Base-by-base conservation (phyloP, 2,113 vertebrate genomes). In the Turnix velox region DNA sequence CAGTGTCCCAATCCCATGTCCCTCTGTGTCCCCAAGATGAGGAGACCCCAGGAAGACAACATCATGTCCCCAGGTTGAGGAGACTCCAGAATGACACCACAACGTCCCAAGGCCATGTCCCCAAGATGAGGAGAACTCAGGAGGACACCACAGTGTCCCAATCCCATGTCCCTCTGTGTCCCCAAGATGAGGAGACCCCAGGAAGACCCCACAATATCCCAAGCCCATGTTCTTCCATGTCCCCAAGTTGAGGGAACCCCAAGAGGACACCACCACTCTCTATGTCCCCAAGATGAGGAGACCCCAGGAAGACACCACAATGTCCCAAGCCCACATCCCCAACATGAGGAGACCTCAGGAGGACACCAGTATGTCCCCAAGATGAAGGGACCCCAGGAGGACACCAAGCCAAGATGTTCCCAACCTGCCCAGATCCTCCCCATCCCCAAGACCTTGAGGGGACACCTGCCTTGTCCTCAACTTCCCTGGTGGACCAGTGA, bases 401-500 rank as follows among this genome's bases (percentile, higher is more conserved):
- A 31, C 58, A 22, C 31, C 27, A 31, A 2, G 4, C 42, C 77
- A 37, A 49, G 63, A 12, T 7, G 42, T 54, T 24, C 51, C 69
- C 40, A 55, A 67, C 13, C 14, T 4, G 33, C 8, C 14, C 68
- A 24, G 45, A 39, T 4, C 6, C 30, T 30, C 24, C 3, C 0
- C 3, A 7, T 58, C 65, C 82, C 65, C 42, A 25, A 25, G 24
- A 35, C 51, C 35, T 51, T 18, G 12, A 27, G 18, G 28, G 28
- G n/a, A 27, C 14, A 6, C 10, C 10, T 22, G 30, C 40, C 22
- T 2, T 10, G 22, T 72, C 67, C 49, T 51, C 33, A 17, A 0
- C 20, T 10, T 4, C 54, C 62, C 11, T 0, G 4, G 46, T n/a
- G 51, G n/a, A 45, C 43, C 8, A 2, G 18, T 9, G n/a, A 14